Conservation (phyloP, 1,140 invertebrate genomes). For the Laupala kohalensis region DNA sequence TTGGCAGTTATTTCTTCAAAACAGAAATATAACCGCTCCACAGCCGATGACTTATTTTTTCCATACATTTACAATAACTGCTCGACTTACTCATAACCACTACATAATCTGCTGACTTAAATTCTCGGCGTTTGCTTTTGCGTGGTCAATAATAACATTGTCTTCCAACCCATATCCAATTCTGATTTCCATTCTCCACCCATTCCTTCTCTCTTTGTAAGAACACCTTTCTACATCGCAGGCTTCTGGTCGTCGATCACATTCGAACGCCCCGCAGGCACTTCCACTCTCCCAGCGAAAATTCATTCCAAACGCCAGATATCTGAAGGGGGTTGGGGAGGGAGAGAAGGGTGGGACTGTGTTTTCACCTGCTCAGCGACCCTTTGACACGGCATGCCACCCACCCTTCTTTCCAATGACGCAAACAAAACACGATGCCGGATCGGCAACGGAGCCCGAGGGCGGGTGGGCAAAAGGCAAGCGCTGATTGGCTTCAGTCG, state of each 20-base stretch:
- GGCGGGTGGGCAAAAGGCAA: background rate
- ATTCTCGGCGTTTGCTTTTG: too few species aligned
- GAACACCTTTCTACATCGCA: background rate
- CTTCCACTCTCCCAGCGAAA: background rate
- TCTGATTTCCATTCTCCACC: background rate
- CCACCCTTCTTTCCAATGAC: background rate
- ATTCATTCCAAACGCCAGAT: background rate
- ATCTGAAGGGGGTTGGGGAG: background rate
- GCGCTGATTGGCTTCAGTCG: background rate
- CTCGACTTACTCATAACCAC: too few species aligned
- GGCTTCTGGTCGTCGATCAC: background rate
- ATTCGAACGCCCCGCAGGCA: too few species aligned
- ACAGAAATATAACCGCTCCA: too few species aligned
- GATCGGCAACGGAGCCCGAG: too few species aligned
- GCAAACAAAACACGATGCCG: background rate
- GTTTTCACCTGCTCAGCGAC: background rate
- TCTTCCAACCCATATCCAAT: background rate
- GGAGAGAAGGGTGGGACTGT: too few species aligned
- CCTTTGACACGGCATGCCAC: background rate
- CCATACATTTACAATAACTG: too few species aligned
- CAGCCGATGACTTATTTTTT: too few species aligned
- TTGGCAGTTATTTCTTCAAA: too few species aligned
- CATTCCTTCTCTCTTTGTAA: background rate
- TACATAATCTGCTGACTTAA: too few species aligned
- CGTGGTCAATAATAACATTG: too few species aligned